Percentiles rank a stretch among this genome's conserved stretches.
Evolutionary conservation across 2,113 vertebrate species (phyloP).

Genomic region (Pteropus alecto): DNA sequence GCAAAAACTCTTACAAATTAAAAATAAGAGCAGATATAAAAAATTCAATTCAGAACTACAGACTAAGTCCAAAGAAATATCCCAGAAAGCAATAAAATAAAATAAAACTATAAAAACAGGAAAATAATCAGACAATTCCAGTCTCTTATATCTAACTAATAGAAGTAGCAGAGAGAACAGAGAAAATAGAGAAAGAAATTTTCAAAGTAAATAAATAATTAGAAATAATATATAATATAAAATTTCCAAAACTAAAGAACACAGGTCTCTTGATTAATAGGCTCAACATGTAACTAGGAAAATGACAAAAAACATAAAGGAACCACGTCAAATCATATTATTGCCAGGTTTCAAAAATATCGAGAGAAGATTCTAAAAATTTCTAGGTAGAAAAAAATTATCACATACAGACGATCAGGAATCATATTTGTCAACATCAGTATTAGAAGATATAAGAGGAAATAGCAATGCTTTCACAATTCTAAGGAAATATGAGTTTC

Average conservation of each 20-base stretch:
- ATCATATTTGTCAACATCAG: not conserved
- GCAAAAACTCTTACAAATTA: slow-evolving; percentile 36
- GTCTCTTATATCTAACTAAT: not conserved
- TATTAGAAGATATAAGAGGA: not conserved
- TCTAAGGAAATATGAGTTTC: not conserved
- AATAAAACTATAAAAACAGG: not conserved
- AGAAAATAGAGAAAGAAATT: not conserved
- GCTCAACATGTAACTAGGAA: not conserved
- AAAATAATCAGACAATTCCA: not conserved
- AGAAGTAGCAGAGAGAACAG: not conserved
- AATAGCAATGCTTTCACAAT: not conserved
- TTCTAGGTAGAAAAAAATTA: not conserved
- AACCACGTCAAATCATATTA: not conserved
- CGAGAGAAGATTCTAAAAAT: not conserved
- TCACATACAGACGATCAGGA: not conserved
- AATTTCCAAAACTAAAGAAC: not conserved
- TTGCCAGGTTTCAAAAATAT: not conserved
- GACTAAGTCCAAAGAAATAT: not conserved
- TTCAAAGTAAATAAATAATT: not conserved
- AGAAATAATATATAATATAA: not conserved
- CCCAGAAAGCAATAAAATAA: not conserved
- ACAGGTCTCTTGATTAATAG: not conserved
- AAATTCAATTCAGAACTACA: not conserved
- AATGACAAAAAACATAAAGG: not conserved
- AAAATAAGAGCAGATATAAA: not conserved